Conservation (phyloP, 2,888 invertebrate genomes). For the Amblyjoppa fuscipennis region DNA sequence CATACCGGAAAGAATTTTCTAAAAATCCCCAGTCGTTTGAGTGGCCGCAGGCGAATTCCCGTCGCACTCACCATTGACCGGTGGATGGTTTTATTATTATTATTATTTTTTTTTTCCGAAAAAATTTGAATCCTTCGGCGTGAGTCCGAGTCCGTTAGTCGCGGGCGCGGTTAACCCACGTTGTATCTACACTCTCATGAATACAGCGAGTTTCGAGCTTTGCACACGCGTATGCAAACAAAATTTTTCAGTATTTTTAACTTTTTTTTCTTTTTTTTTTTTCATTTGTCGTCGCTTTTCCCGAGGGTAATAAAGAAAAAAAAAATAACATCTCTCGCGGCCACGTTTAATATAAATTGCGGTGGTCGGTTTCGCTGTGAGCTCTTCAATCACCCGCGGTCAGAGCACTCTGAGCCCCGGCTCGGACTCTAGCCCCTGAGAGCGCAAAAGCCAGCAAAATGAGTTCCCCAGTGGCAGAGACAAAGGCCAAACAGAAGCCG, state of each 20-base stretch:
- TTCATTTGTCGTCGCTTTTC: conserved; percentile 25
- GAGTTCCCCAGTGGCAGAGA: conserved; percentile 25
- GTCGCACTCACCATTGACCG: no score
- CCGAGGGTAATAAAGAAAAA: conserved; percentile 16
- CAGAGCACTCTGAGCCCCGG: conserved; percentile 9
- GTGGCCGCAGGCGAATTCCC: no score
- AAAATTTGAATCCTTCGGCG: no score
- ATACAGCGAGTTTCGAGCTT: background rate
- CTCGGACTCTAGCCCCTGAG: conserved; percentile 22
- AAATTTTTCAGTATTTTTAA: conserved; percentile 12
- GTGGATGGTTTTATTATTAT: no score
- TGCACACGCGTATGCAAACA: conserved; percentile 22
- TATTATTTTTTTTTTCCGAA: no score
- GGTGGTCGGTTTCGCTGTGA: conserved; percentile 51
- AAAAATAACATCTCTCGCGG: conserved; percentile 29
- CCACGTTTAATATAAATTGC: conserved; percentile 66
- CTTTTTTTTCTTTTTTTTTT: background rate
- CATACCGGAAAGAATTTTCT: background rate
- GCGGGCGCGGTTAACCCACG: background rate
- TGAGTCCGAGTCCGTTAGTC: no score
- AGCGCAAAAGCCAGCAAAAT: conserved; percentile 39
- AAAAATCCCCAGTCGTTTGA: background rate
- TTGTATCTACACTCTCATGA: background rate
- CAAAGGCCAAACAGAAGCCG: conserved; percentile 9
- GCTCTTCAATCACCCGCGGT: conserved; percentile 64